A percentile compares a stretch with the other conserved stretches of the same genome.
phyloP scores from a whole-genome alignment of 1,140 invertebrate genomes.

The Trinorchestia longiramus region DNA sequence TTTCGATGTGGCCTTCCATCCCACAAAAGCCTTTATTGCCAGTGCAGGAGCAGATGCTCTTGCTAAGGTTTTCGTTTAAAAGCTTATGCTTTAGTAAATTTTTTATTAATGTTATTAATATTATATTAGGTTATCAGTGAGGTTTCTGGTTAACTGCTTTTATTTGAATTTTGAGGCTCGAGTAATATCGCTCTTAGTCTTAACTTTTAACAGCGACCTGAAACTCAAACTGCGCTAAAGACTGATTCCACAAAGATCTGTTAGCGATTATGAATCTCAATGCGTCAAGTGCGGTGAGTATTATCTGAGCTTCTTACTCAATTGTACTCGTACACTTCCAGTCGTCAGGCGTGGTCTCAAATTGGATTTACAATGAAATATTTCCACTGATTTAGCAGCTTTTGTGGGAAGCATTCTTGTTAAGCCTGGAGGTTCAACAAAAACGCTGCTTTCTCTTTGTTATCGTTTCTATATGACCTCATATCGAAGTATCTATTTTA shows the following conservation, averaged over 20 bases:
- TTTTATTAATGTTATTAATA: neutral
- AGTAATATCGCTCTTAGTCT: neutral
- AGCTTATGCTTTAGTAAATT: neutral
- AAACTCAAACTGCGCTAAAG: neutral
- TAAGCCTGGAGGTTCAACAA: neutral
- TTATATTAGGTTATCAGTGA: neutral
- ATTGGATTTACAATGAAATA: too few species aligned
- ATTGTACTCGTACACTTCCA: neutral
- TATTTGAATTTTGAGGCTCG: neutral
- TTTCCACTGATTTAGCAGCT: too few species aligned
- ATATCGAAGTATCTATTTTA: neutral
- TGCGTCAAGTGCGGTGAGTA: neutral
- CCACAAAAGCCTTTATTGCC: slow-evolving; percentile 96
- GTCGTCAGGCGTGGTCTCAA: neutral
- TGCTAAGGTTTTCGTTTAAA: slow-evolving; percentile 90
- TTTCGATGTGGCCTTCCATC: slow-evolving; percentile 99
- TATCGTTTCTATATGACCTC: neutral
- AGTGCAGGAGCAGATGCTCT: slow-evolving; percentile 98
- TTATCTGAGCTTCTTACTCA: neutral
- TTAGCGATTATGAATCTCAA: neutral
- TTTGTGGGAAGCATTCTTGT: too few species aligned
- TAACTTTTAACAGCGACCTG: neutral
- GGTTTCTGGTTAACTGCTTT: neutral
- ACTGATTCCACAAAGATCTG: neutral
- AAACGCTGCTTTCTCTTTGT: neutral